Evolutionary conservation across 2,113 vertebrate genomes (phyloP).

Genomic region (Pycnonotus jocosus): DNA sequence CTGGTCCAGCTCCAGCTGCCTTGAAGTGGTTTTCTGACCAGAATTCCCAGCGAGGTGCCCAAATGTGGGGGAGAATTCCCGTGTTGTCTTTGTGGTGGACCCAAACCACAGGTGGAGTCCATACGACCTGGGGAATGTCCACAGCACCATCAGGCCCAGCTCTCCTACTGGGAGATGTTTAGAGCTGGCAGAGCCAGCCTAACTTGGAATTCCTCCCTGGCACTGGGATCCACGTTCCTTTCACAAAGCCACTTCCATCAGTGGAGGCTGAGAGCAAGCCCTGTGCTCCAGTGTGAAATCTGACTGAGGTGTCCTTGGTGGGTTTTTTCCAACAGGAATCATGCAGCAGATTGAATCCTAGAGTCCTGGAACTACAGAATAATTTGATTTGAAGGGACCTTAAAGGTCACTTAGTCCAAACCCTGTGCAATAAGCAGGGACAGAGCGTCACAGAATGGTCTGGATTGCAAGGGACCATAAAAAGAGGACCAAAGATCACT

Average conservation of each 20-base stretch:
- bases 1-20: background rate
- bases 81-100: background rate
- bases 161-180: background rate
- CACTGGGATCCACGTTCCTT: background rate
- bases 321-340: background rate
- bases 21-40: background rate
- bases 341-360: background rate
- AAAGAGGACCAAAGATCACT: background rate
- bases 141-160: fast-evolving
- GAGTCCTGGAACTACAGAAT: background rate
- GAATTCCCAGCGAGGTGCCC: background rate
- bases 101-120: background rate
- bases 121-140: background rate
- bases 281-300: fast-evolving
- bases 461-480: too few species aligned
- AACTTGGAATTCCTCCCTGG: background rate
- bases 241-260: background rate
- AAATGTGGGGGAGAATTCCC: background rate
- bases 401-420: background rate
- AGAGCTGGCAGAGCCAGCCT: background rate
- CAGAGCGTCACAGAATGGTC: background rate
- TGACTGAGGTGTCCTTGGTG: background rate
- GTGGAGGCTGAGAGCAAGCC: background rate
- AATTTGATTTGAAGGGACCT: background rate
- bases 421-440: fast-evolving